These are phyloP conservation scores for Hyperoplus immaculatus DNA, from an alignment of 2,797 vertebrate genomes.

Conservation along the genomic window DNA sequence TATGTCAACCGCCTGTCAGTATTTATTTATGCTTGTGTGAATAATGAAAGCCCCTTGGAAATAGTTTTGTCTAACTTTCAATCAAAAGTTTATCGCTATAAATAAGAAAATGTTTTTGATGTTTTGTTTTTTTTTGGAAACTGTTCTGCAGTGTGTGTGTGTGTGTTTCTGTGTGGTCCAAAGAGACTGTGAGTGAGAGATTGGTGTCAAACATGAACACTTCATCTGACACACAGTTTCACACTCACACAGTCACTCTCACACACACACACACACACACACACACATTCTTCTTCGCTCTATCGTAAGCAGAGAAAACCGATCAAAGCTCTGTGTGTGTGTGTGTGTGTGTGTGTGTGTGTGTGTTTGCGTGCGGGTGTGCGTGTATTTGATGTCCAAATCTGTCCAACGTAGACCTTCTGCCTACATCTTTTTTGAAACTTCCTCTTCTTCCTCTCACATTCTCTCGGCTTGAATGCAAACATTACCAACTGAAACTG, in stretches of 20 bases:
- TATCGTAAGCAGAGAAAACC: conserved; percentile 46
- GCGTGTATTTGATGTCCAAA: conserved; percentile 27
- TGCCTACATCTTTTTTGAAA: conserved; percentile 43
- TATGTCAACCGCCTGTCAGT: conserved; percentile 46
- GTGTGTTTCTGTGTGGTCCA: conserved; percentile 31
- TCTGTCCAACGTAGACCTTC: conserved; percentile 40
- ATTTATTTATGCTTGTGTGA: conserved; percentile 38
- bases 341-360: conserved; percentile 20
- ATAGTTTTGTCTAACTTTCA: conserved; percentile 42
- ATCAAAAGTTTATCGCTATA: conserved; percentile 54
- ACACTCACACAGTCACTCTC: conserved; percentile 10
- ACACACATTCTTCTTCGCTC: conserved; percentile 36
- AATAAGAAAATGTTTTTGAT: conserved; percentile 52
- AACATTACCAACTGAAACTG: conserved; percentile 5
- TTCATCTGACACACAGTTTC: conserved; percentile 42
- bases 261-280: conserved; percentile 19
- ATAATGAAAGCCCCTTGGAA: conserved; percentile 42
- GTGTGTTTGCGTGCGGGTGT: conserved; percentile 9
- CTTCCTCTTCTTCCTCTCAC: conserved; percentile 19
- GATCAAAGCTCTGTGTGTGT: conserved; percentile 29
- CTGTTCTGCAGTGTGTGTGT: conserved; percentile 1
- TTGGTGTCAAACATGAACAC: conserved; percentile 74
- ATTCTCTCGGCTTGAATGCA: conserved; percentile 7
- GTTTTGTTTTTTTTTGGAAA: conserved; percentile 36
- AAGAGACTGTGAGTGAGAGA: conserved; percentile 73